phyloP scores from a whole-genome alignment of 2,888 invertebrate species.

The Sceliomorpha sp. region DNA sequence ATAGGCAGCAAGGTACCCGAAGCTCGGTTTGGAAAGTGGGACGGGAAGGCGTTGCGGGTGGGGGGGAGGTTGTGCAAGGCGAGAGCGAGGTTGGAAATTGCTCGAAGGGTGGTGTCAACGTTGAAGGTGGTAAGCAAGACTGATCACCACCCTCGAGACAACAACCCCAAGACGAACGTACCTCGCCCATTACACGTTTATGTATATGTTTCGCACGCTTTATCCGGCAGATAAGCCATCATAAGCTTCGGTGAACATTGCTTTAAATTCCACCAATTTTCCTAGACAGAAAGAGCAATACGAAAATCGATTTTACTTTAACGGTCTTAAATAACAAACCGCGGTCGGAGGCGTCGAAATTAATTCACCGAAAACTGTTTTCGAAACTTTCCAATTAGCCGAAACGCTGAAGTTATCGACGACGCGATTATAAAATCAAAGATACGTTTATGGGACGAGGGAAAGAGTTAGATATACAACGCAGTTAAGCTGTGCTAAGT shows the following conservation, averaged over 20 bases:
- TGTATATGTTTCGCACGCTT: conserved; percentile 53
- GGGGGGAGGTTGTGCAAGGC: conserved; percentile 26
- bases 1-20: conserved; percentile 52
- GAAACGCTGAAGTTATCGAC: no score
- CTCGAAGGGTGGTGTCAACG: conserved; percentile 69
- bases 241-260: conserved; percentile 19
- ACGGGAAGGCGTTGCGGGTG: conserved; percentile 26
- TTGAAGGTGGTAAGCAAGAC: conserved; percentile 71
- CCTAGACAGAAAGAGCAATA: conserved; percentile 1
- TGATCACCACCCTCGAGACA: conserved; percentile 70
- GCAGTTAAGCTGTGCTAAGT: conserved; percentile 69
- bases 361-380: neutral
- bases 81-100: conserved; percentile 57
- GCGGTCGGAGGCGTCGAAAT: neutral
- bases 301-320: conserved; percentile 12
- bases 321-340: neutral
- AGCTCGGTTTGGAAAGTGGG: conserved; percentile 22
- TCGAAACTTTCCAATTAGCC: no score
- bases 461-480: conserved; percentile 6
- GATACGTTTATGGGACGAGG: no score
- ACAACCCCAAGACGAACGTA: conserved; percentile 59
- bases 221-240: conserved; percentile 56
- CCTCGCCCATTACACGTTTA: conserved; percentile 60
- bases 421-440: no score
- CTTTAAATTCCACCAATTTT: conserved; percentile 13